Percentiles rank a stretch among this genome's conserved stretches.
phyloP scores from a whole-genome alignment of 2,113 vertebrate species.

The Maccullochella peelii region DNA sequence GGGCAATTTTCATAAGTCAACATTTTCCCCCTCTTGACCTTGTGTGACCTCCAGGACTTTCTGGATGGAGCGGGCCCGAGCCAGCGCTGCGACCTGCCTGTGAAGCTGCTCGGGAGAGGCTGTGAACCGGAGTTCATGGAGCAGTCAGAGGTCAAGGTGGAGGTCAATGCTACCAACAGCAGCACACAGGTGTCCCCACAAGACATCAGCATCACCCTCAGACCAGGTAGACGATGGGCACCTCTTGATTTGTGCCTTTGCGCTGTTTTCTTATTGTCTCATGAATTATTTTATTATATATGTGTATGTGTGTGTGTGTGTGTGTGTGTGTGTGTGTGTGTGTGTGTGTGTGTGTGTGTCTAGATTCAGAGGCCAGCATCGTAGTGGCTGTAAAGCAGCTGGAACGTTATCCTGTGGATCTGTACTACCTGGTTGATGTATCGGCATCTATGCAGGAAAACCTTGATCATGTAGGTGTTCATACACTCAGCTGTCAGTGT shows the following conservation, averaged over 20 bases:
- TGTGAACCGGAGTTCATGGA: conserved; percentile 90
- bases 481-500: neutral
- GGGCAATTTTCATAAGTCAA: neutral
- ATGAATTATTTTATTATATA: neutral
- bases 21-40: conserved; percentile 1
- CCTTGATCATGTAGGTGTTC: conserved; percentile 86
- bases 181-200: conserved; percentile 92
- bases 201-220: conserved; percentile 88
- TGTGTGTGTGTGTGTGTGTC: neutral
- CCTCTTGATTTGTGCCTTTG: conserved; percentile 6
- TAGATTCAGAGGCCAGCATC: conserved; percentile 91
- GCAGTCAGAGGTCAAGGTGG: conserved; percentile 85
- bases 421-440: conserved; percentile 98
- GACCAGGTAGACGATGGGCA: conserved; percentile 85
- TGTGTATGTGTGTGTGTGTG: neutral
- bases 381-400: conserved; percentile 90
- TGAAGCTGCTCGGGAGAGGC: conserved; percentile 89
- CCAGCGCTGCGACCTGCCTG: conserved; percentile 90
- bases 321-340: conserved; percentile 9
- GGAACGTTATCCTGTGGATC: conserved; percentile 94
- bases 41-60: conserved; percentile 86
- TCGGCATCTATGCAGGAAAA: conserved; percentile 97
- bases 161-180: conserved; percentile 82
- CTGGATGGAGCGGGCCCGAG: conserved; percentile 84
- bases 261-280: neutral